Conservation (phyloP, 1,140 invertebrate genomes). For the Nephila pilipes region DNA sequence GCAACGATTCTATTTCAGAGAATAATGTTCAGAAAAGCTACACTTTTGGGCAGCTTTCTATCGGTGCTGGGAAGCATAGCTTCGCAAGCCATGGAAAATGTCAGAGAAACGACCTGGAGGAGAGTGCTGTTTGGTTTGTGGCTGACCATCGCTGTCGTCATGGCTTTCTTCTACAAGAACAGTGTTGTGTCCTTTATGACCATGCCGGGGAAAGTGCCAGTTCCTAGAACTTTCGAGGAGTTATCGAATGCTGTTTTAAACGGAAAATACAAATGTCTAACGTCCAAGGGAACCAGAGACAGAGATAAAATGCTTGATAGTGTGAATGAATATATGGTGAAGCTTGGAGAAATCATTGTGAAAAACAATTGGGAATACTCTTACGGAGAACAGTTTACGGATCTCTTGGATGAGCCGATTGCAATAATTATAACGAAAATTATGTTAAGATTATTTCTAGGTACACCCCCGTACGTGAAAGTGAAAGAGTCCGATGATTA, state of each 20-base stretch:
- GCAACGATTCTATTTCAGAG: background rate
- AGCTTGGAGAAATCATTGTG: background rate
- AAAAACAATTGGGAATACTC: background rate
- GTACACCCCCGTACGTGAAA: background rate
- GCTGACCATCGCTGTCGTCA: background rate
- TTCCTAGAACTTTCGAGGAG: background rate
- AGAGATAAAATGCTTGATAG: background rate
- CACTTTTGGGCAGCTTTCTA: background rate
- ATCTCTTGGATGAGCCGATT: background rate
- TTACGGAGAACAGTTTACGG: too few species aligned
- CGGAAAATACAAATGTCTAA: background rate
- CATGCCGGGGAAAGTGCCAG: background rate
- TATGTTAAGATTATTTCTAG: background rate
- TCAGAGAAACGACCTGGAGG: background rate
- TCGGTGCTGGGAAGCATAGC: background rate
- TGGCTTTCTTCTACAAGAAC: slow-evolving; percentile 7
- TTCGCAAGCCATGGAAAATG: background rate
- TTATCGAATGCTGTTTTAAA: background rate
- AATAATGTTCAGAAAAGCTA: background rate
- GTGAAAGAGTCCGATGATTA: background rate
- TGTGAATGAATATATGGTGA: background rate
- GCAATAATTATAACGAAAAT: background rate
- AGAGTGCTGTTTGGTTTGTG: background rate
- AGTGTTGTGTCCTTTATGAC: slow-evolving; percentile 12
- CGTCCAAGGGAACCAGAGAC: background rate